phyloP scores from a whole-genome alignment of 2,113 vertebrate genomes.

The Oenanthe oenanthe region DNA sequence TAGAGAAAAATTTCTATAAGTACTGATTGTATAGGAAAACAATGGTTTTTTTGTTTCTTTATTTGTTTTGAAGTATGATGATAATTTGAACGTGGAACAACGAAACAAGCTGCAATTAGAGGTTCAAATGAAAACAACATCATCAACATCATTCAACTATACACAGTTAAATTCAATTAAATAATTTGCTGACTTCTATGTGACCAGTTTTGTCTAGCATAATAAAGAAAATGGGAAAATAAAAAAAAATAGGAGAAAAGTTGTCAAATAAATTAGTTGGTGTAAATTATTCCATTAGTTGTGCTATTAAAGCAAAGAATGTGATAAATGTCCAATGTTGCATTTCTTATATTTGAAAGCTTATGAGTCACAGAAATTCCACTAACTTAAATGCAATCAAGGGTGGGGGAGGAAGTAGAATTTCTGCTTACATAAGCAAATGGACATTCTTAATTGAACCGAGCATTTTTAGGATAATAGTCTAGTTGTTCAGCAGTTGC shows the following conservation, averaged over 20 bases:
- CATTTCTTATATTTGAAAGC: neutral
- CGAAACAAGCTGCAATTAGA: neutral
- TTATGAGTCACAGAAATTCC: neutral
- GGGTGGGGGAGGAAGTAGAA: accelerated
- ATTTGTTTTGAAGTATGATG: neutral
- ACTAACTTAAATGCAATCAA: neutral
- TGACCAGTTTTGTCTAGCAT: neutral
- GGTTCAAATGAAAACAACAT: neutral
- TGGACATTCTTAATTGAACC: neutral
- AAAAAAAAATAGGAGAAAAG: neutral
- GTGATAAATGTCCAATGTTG: neutral
- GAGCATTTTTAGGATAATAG: neutral
- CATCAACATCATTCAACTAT: neutral
- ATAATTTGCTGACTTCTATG: slow-evolving; percentile 15
- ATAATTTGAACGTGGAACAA: slow-evolving; percentile 2
- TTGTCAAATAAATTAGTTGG: neutral
- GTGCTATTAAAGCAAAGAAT: neutral
- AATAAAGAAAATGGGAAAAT: neutral
- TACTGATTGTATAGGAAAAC: neutral
- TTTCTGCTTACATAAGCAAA: slow-evolving; percentile 4
- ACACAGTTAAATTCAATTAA: neutral
- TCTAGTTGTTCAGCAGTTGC: neutral
- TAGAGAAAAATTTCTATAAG: neutral
- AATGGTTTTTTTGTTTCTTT: neutral
- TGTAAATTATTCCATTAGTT: neutral